Evolutionary conservation across 2,888 invertebrate species (phyloP).

Genomic region (Apomyelois bistriatella): DNA sequence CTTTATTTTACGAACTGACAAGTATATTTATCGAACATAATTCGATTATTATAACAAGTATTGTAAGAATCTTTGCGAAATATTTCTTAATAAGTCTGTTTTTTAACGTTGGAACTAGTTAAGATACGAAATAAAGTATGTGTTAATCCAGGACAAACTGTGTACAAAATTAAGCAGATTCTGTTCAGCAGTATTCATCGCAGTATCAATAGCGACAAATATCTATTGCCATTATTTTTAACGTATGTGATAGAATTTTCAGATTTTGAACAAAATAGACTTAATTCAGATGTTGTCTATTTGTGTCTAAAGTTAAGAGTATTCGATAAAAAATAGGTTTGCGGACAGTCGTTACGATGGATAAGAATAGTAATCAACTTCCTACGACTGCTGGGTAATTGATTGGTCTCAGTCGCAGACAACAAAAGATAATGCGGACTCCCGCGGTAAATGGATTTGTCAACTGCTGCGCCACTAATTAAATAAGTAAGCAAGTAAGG

Average conservation of each 20-base stretch:
- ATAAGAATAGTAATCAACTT: constrained; percentile 60
- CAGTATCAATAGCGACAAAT: no score
- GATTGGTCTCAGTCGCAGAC: constrained; percentile 72
- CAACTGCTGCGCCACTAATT: constrained; percentile 69
- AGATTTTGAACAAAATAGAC: no score
- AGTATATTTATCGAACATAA: constrained; percentile 42
- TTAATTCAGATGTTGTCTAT: no score
- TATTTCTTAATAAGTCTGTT: no score
- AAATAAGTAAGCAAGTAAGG: constrained; percentile 58
- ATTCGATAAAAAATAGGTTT: background rate
- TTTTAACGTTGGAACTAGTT: no score
- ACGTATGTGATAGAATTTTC: no score
- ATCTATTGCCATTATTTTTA: no score
- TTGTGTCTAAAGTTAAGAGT: background rate
- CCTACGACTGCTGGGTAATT: constrained; percentile 57
- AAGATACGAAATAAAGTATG: no score
- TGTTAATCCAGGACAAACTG: no score
- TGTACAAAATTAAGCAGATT: no score
- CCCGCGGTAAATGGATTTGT: constrained; percentile 71
- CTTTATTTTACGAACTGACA: constrained; percentile 67
- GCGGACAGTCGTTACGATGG: constrained; percentile 32
- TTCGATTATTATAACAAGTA: constrained; percentile 8
- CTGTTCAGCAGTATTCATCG: no score
- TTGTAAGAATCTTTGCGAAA: no score
- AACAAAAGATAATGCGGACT: constrained; percentile 68